These are phyloP conservation scores for Cephalopachus bancanus DNA, from an alignment of 2,797 vertebrate genomes.

Conservation along the genomic window DNA sequence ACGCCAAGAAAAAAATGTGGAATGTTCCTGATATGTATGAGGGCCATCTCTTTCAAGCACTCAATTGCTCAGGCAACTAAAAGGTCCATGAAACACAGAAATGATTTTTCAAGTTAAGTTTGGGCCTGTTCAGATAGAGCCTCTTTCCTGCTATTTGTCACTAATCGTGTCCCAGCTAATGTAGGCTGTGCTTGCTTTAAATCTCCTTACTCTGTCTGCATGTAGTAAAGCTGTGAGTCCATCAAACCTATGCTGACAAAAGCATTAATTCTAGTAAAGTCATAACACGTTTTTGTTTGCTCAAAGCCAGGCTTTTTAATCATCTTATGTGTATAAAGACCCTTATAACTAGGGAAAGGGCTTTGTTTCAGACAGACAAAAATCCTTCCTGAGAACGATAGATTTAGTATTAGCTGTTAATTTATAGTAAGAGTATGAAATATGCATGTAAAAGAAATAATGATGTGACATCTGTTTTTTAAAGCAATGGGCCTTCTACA, in stretches of 20 bases:
- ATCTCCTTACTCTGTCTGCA: background rate
- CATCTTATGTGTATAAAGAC: background rate
- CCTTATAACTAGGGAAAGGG: background rate
- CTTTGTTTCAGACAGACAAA: background rate
- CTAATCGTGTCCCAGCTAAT: background rate
- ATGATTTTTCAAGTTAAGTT: conserved; percentile 33
- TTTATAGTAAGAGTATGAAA: background rate
- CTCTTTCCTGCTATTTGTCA: background rate
- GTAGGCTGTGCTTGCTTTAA: background rate
- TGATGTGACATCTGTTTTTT: background rate
- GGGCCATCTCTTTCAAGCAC: conserved; percentile 9
- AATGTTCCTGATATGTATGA: background rate
- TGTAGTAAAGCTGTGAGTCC: background rate
- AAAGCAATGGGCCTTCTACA: background rate
- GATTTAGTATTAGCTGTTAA: conserved; percentile 1
- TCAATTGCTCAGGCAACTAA: conserved; percentile 17
- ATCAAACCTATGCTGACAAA: conserved; percentile 5
- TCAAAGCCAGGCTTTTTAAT: conserved; percentile 16
- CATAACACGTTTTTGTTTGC: conserved; percentile 39
- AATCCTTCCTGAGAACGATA: background rate
- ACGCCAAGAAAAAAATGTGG: conserved; percentile 50
- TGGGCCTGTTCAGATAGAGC: background rate
- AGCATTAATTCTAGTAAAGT: conserved; percentile 13
- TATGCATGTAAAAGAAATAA: background rate
- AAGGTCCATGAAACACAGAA: background rate